phyloP scores from a whole-genome alignment of 2,113 vertebrate species.

The Ictidomys tridecemlineatus region DNA sequence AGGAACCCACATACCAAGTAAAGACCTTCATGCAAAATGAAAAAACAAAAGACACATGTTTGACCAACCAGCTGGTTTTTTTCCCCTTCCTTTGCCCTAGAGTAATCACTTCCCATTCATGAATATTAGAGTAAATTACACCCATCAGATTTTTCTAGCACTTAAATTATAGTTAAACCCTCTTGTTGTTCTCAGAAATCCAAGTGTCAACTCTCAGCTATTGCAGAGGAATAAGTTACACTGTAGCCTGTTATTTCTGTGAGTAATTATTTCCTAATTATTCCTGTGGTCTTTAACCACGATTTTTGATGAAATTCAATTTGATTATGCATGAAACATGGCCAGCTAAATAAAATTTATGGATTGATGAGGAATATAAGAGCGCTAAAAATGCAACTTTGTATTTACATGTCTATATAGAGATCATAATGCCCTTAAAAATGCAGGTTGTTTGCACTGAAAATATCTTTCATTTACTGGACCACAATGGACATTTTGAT shows the following conservation, averaged over 20 bases:
- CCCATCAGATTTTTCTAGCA: slow-evolving; percentile 47
- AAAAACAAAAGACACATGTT: slow-evolving; percentile 18
- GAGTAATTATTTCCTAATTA: slow-evolving; percentile 57
- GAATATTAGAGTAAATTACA: slow-evolving; percentile 32
- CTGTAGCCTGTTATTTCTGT: slow-evolving; percentile 53
- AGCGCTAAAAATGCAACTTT: neutral
- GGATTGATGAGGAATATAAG: neutral
- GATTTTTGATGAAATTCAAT: slow-evolving; percentile 61
- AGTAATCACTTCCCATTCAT: slow-evolving; percentile 53
- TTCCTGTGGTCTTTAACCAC: slow-evolving; percentile 56
- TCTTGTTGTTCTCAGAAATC: slow-evolving; percentile 75
- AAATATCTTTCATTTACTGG: slow-evolving; percentile 17
- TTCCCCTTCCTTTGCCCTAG: neutral
- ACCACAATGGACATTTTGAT: neutral
- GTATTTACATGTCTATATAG: neutral
- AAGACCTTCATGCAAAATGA: slow-evolving; percentile 71
- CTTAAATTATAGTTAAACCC: slow-evolving; percentile 73
- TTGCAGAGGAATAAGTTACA: slow-evolving; percentile 52
- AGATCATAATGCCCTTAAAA: neutral
- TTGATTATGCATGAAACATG: neutral
- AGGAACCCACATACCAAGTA: slow-evolving; percentile 82
- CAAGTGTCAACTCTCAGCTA: slow-evolving; percentile 71
- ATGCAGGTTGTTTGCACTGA: neutral
- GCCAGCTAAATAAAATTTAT: slow-evolving; percentile 28
- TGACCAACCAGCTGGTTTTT: neutral